A percentile compares a stretch with the other conserved stretches of the same genome.
Evolutionary conservation across 2,888 invertebrate genomes (phyloP).

Genomic region (Taphrorychus bicolor): DNA sequence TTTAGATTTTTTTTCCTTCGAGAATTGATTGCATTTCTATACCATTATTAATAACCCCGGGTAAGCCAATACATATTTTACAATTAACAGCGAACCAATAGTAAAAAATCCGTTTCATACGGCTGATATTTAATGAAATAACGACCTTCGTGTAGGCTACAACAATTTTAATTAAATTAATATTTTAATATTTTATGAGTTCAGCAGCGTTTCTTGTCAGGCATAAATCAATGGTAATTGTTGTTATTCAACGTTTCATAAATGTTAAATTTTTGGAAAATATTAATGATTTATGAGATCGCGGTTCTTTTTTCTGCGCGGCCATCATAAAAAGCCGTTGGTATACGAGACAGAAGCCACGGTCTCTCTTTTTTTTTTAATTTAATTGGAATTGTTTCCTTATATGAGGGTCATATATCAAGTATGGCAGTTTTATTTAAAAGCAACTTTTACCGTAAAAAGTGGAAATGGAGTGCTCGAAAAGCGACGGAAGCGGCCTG

Average conservation of each 20-base stretch:
- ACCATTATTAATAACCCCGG: background rate
- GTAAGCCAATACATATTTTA: constrained; percentile 20
- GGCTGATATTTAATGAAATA: constrained; percentile 27
- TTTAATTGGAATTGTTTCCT: background rate
- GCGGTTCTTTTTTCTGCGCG: background rate
- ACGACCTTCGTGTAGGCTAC: constrained; percentile 26
- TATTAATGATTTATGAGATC: constrained; percentile 17
- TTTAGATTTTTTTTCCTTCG: background rate
- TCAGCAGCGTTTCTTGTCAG: constrained; percentile 24
- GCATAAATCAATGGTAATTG: constrained; percentile 32
- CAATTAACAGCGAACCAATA: constrained; percentile 22
- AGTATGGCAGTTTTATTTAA: background rate
- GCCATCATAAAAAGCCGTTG: background rate
- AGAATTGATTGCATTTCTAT: background rate
- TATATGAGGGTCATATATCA: background rate
- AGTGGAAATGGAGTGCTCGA: background rate
- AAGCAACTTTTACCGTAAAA: background rate
- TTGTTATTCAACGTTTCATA: constrained; percentile 28
- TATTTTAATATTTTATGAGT: constrained; percentile 36
- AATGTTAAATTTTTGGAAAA: constrained; percentile 25
- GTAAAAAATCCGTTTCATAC: constrained; percentile 12
- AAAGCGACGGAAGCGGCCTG: too few relatives aligned
- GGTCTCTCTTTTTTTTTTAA: background rate
- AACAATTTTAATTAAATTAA: constrained; percentile 34
- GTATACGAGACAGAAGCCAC: background rate